Percentiles rank a stretch among this genome's conserved stretches.
Conservation (phyloP, 2,888 invertebrate genomes). For the Thumatha senex region DNA sequence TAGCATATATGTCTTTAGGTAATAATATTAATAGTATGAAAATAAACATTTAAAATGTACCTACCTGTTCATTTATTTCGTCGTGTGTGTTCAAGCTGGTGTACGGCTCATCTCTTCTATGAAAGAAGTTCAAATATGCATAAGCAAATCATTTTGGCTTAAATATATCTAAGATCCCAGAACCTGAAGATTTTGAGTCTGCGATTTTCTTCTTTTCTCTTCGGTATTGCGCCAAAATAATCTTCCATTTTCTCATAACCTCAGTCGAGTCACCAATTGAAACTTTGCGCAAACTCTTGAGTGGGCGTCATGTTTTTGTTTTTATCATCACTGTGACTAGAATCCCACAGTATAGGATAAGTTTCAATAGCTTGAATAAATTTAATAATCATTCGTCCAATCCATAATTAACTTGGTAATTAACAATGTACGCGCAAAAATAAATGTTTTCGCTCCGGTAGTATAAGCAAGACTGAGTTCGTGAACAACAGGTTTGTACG, state of each 20-base stretch:
- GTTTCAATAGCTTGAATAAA: too few relatives aligned
- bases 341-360: too few relatives aligned
- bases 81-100: conserved; percentile 16
- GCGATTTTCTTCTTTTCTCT: conserved; percentile 30
- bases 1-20: too few relatives aligned
- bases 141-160: conserved; percentile 27
- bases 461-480: conserved; percentile 31
- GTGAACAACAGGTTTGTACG: conserved; percentile 20
- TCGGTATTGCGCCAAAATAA: conserved; percentile 29
- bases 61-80: conserved; percentile 16
- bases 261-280: conserved; percentile 23
- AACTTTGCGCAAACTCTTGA: conserved; percentile 24
- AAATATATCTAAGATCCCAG: conserved; percentile 18
- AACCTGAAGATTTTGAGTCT: conserved; percentile 26
- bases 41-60: conserved; percentile 9
- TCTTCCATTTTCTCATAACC: conserved; percentile 28
- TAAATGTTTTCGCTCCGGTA: conserved; percentile 23
- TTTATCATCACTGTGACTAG: conserved; percentile 27
- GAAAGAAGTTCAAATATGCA: conserved; percentile 24
- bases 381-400: conserved; percentile 7
- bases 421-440: conserved; percentile 22
- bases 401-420: conserved; percentile 7
- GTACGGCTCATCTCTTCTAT: conserved; percentile 19
- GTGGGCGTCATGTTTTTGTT: conserved; percentile 23
- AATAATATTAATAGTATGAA: conserved; percentile 6